phyloP scores from a whole-genome alignment of 2,797 vertebrate species.

The Sebastiscus albofasciatus region DNA sequence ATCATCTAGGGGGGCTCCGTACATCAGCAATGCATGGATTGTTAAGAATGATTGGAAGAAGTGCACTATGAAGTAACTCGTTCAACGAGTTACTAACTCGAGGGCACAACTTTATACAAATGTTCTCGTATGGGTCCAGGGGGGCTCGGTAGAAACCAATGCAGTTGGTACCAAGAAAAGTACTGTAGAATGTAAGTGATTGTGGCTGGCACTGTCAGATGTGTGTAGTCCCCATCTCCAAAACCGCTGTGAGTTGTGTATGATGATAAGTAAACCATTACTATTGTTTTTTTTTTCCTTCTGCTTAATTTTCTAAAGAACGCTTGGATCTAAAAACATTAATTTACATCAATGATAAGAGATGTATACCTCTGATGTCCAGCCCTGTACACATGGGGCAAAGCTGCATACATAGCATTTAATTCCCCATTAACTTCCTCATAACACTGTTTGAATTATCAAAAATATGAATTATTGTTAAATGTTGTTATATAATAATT shows the following conservation, averaged over 20 bases:
- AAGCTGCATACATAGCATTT: neutral
- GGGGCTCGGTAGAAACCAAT: neutral
- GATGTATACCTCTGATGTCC: neutral
- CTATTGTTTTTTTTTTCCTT: neutral
- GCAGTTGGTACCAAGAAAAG: neutral
- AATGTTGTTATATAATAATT: neutral
- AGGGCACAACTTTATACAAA: too few relatives aligned
- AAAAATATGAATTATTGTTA: neutral
- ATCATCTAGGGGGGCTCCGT: too few relatives aligned
- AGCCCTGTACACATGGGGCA: neutral
- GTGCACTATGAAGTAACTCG: too few relatives aligned
- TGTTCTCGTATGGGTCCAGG: too few relatives aligned
- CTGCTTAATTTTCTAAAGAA: too few relatives aligned
- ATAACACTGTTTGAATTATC: neutral
- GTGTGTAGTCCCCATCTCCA: neutral
- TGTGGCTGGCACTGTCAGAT: neutral
- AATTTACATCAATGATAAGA: too few relatives aligned
- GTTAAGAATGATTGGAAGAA: too few relatives aligned
- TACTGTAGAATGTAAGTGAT: neutral
- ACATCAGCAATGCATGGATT: too few relatives aligned
- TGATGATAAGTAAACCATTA: neutral
- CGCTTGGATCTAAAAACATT: too few relatives aligned
- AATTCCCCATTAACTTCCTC: neutral
- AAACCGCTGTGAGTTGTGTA: neutral
- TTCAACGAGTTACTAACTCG: too few relatives aligned